phyloP scores from a whole-genome alignment of 2,113 vertebrate genomes.

The Chiloscyllium plagiosum region DNA sequence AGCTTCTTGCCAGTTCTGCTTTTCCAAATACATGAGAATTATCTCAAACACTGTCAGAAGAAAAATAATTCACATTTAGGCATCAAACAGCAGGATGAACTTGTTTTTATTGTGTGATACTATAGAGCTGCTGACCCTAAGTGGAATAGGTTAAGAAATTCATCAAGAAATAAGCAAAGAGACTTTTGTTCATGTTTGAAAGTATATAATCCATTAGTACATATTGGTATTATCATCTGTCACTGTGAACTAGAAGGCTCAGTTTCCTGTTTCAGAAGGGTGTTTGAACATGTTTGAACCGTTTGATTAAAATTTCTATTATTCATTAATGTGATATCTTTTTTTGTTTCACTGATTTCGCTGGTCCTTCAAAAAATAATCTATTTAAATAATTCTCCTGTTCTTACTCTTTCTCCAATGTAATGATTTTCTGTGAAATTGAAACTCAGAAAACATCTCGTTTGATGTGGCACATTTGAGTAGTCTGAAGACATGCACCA shows the following conservation, averaged over 20 bases:
- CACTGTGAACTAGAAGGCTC: too few species aligned
- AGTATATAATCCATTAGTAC: not conserved
- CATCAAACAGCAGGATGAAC: not conserved
- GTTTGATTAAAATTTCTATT: not conserved
- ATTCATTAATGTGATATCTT: not conserved
- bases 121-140: not conserved
- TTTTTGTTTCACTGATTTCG: not conserved
- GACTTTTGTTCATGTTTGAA: not conserved
- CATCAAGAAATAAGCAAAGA: not conserved
- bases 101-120: not conserved
- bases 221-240: too few species aligned
- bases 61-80: constrained; percentile 38
- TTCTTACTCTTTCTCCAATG: not conserved
- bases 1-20: constrained; percentile 82
- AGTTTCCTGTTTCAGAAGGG: too few species aligned
- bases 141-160: not conserved
- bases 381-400: not conserved
- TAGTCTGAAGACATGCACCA: too few species aligned
- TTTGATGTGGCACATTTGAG: too few species aligned
- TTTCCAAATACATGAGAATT: constrained; percentile 81
- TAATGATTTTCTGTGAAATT: not conserved
- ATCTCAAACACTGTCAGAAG: constrained; percentile 86
- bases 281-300: too few species aligned
- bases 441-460: too few species aligned
- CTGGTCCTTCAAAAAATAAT: too few species aligned